Evolutionary conservation across 2,888 invertebrate genomes (phyloP), one percentile per base, ranked within the genome.

Genomic region (Trachelus stipa): DNA sequence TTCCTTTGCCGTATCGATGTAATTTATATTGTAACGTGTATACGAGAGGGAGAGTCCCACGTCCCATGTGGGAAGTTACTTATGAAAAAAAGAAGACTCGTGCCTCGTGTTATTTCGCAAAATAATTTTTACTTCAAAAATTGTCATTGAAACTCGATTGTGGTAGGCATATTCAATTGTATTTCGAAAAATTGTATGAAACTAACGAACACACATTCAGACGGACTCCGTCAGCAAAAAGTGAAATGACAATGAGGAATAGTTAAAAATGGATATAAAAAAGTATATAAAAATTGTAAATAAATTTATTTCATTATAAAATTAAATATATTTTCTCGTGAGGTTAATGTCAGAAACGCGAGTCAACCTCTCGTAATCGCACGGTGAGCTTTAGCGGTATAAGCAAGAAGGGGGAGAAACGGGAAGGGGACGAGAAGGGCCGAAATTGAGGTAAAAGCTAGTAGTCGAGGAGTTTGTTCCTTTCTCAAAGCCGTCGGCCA

Each of bases 341-440:
- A 34, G n/a, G n/a, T n/a, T 4, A 37, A 34, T 23, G 35, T 34
- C 73, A 74, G 74, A 69, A 68, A 68, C 33, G 79, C 74, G 68
- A 73, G 68, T 76, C 73, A 76, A 74, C 69, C 74, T 73, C 79
- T 30, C n/a, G 79, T 74, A 76, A 79, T 76, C 71, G 68, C 75
- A 73, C 68, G 73, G 69, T 37, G 77, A 79, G 76, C 76, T 73
- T 34, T 40, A 35, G n/a, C 68, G 79, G 69, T 76, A 76, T 34
- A 77, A 34, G 40, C 33, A 74, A 73, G 73, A 76, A 75, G 73
- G 71, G 68, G 40, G 1, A 35, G 35, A 23, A 15, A 56, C 11
- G 75, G 34, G n/a, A 69, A 69, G 30, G 23, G 23, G 34, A 4
- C 69, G 75, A 76, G n/a, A 33, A n/a, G 71, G 56, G 75, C n/a